Evolutionary conservation across 2,113 vertebrate genomes (phyloP), one percentile per base, ranked within the genome.

Genomic region (Archocentrus centrarchus): DNA sequence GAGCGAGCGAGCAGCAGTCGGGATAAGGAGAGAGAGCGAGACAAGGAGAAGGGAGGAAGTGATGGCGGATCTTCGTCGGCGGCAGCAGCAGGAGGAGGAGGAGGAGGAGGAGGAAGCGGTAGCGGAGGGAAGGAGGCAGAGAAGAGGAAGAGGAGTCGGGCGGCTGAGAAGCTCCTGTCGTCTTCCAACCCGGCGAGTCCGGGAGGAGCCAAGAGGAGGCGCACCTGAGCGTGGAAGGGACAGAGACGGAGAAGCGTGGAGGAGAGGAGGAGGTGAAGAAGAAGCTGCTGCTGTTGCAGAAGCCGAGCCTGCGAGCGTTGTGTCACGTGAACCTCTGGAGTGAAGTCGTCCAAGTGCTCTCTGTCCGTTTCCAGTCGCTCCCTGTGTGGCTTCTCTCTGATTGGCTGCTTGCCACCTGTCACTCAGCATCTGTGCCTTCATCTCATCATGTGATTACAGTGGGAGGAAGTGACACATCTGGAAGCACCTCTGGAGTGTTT

Each of bases 111-210:
- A 0, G 97, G 96, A 75, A 96, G 96, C 41, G 95, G 95, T 22
- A 95, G 94, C 2, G 97, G 82, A 18, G 92, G 70, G 68, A 98
- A 98, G 87, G 97, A 97, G 83, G 96, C 96, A 0, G 98, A 98
- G 92, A 99, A 98, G 94, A 97, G 97, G 93, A 99, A 99, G 85
- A 97, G 98, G 93, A 98, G 96, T 91, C 95, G 98, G 75, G 96
- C 96, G 11, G 96, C 97, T 0, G 98, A 99, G 86, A 99, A 98
- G 84, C 97, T 98, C 50, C 92, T 97, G 60, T 97, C 95, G 0
- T 96, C 97, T 17, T 97, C 97, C 89, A 98, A 98, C 83, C 98
- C 98, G 1, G 98, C 98, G 64, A 99, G 98, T 73, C 98, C 98
- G 0, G 98, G 98, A 1, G 97, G 98, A 13, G 93, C 93, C 83